phyloP scores from a whole-genome alignment of 2,888 invertebrate species.

The Apodemia zela region DNA sequence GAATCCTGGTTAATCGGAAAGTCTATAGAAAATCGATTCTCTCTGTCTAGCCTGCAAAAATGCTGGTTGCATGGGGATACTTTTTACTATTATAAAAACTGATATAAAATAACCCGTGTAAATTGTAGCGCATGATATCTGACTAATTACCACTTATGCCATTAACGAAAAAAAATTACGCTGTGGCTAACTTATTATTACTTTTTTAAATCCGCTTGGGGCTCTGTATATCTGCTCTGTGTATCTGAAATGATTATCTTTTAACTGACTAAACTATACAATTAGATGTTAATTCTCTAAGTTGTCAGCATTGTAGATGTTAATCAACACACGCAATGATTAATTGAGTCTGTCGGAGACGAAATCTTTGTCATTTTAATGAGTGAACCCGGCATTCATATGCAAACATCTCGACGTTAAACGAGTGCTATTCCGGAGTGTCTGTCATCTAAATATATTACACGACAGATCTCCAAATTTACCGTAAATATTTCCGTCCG shows the following conservation, averaged over 20 bases:
- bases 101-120: too few relatives aligned
- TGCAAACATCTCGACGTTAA: conserved; percentile 42
- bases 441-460: conserved; percentile 27
- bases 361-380: conserved; percentile 74
- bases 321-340: conserved; percentile 73
- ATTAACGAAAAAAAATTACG: too few relatives aligned
- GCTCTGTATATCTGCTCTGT: too few relatives aligned
- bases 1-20: too few relatives aligned
- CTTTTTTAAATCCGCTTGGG: too few relatives aligned
- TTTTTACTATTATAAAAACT: too few relatives aligned
- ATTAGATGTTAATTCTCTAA: conserved; percentile 65
- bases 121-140: too few relatives aligned
- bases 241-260: neutral
- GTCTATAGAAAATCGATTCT: too few relatives aligned
- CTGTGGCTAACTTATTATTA: too few relatives aligned
- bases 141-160: too few relatives aligned
- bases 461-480: conserved; percentile 18
- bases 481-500: conserved; percentile 15
- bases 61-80: too few relatives aligned
- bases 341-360: conserved; percentile 64
- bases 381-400: conserved; percentile 54
- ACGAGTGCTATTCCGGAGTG: conserved; percentile 30
- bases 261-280: conserved; percentile 45
- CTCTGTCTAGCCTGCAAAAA: too few relatives aligned
- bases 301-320: conserved; percentile 57